Base-by-base conservation (phyloP, 2,113 vertebrate species). In the Planiliza haematocheilus region DNA sequence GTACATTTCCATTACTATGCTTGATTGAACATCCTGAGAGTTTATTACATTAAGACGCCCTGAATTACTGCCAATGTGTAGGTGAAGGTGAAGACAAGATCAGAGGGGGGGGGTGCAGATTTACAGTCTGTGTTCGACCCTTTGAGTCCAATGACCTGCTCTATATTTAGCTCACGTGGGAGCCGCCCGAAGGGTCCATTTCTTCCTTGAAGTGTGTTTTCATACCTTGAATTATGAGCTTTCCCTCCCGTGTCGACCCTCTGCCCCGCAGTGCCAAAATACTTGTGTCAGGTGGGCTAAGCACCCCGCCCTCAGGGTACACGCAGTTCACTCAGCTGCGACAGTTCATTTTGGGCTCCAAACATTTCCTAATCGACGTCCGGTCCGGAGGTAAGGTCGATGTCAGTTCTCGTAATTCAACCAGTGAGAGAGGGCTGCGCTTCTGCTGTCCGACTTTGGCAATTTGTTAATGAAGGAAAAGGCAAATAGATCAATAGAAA, bases 341-440 rank as follows among this genome's bases (percentile, higher is more conserved):
- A 41, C 71, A 77, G 17, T 79, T 75, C 72, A 70, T 65, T 80
- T n/a, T 37, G 14, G 48, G 42, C 57, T 77, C 63, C 73, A 64
- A 80, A 77, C n/a, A 42, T 50, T 53, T 68, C 13, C 61, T 62
- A 69, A 84, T 77, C 57, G 52, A 60, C 68, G 53, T 83, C 24
- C 78, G 70, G 49, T 70, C 72, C 68, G 39, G 9, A 50, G 62
- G 65, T 71, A 50, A 87, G 76, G 76, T 67, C 24, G 21, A 63
- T 79, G 85, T 89, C 84, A 70, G 49, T 76, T 83, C 69, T 72
- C 56, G 77, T 83, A 58, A 76, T 76, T 86, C 73, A 82, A 8
- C 52, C 52, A 57, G 13, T 41, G 39, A 67, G 39, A 68, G 62
- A 8, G 4, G 30, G 39, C 17, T 60, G 36, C 60, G 8, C 70